Base-by-base conservation (phyloP, 2,113 vertebrate species). In the Aleadryas rufinucha region DNA sequence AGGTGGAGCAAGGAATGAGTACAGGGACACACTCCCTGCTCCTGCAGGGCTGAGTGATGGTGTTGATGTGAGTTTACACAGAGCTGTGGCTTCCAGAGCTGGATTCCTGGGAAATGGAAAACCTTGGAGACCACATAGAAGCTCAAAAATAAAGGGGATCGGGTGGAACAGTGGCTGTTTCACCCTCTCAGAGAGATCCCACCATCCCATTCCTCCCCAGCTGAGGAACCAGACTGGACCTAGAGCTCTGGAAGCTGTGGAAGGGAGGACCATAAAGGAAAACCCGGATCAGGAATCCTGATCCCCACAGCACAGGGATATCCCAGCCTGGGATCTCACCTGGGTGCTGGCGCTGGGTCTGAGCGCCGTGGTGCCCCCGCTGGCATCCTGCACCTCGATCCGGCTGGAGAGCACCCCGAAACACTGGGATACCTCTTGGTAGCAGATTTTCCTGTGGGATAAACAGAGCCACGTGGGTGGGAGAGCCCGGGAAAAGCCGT, bases 331-430 rank as follows among this genome's bases (percentile, higher is more conserved):
- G 60, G 33, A 37, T 47, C 79, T 97, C 95, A 99, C 99, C 99
- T 99, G 99, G 59, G 99, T 99, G 98, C 99, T 99, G n/a, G 99
- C 99, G 2, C 99, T 99, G 93, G 99, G 99, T 68, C 99, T 98
- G 44, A 99, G 98, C 0, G 98, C 98, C 4, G 99, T 98, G 11
- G 99, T 99, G 75, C 99, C 98, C 24, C 99, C 99, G 2, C 99
- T 99, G 16, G 98, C 98, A 56, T 99, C 99, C 95, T 99, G 99
- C 95, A 99, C 99, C 97, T 99, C 99, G 1, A 99, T 99, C 16
- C 99, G 97, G 96, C 99, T 99, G 8, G 99, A 99, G 44, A 99
- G 98, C 50, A 99, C 99, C 5, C 99, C 99, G 0, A 99, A 99
- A 95, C 99, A 99, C 97, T 99, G 99, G 4, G 99, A 99, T 8